Conservation (phyloP, 2,113 vertebrate genomes). For the Kryptolebias marmoratus region DNA sequence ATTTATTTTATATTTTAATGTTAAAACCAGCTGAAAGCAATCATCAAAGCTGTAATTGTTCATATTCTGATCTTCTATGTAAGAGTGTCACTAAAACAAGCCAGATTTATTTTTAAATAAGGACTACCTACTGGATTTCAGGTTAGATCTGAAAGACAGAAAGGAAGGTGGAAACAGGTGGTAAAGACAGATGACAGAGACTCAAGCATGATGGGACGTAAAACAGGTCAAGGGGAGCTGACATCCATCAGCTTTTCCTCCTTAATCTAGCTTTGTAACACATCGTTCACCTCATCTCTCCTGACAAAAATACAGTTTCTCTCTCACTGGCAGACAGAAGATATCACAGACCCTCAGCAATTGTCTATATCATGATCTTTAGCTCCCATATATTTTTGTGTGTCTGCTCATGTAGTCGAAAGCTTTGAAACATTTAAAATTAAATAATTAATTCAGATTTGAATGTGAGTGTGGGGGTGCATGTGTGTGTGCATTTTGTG, state of each 20-base stretch:
- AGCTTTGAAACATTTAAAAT: conserved; percentile 39
- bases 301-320: conserved; percentile 16
- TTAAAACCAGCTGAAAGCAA: no score
- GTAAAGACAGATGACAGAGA: conserved; percentile 29
- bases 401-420: background rate
- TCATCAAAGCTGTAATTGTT: no score
- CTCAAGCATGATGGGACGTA: conserved; percentile 44
- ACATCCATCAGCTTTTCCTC: conserved; percentile 64
- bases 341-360: conserved; percentile 35
- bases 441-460: conserved; percentile 23
- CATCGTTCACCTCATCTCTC: conserved; percentile 39
- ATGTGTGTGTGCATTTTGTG: background rate
- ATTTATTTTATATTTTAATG: no score
- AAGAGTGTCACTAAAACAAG: background rate
- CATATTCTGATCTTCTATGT: no score
- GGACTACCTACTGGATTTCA: background rate
- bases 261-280: conserved; percentile 57
- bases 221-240: conserved; percentile 66
- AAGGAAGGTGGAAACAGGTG: background rate
- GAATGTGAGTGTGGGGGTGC: conserved; percentile 5
- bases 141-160: conserved; percentile 6
- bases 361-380: conserved; percentile 53
- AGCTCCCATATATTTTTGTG: conserved; percentile 15
- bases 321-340: conserved; percentile 6
- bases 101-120: background rate